Conservation (phyloP, 2,797 vertebrate genomes). For the Antrozous pallidus region DNA sequence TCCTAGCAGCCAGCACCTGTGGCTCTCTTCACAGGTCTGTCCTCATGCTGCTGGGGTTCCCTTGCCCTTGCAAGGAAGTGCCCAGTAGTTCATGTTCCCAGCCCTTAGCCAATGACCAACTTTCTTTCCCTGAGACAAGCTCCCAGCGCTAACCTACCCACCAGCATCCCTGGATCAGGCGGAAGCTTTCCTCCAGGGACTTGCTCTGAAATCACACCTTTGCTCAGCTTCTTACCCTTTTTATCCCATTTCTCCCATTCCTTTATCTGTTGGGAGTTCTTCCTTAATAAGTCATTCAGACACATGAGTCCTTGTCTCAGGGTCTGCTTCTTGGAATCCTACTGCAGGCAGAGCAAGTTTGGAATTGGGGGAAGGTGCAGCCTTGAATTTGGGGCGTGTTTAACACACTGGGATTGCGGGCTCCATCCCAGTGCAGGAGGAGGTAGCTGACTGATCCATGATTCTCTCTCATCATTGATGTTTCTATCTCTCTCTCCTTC, state of each 20-base stretch:
- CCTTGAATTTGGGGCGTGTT: neutral
- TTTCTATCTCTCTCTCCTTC: neutral
- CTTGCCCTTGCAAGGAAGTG: neutral
- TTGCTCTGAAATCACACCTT: neutral
- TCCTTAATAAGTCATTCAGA: neutral
- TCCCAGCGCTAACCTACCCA: neutral
- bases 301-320: neutral
- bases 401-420: neutral
- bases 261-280: neutral
- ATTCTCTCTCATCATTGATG: neutral
- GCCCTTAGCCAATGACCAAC: neutral
- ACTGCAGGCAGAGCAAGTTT: neutral
- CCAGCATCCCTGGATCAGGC: neutral
- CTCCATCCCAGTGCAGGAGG: neutral
- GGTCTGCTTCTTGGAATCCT: neutral
- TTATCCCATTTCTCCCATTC: neutral
- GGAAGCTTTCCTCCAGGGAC: neutral
- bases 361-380: neutral
- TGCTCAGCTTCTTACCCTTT: neutral
- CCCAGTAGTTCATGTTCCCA: neutral
- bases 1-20: neutral
- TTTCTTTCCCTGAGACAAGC: neutral
- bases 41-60: neutral
- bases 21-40: neutral
- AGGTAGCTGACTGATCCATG: neutral